phyloP scores from a whole-genome alignment of 2,797 vertebrate species.

The Liasis olivaceus region DNA sequence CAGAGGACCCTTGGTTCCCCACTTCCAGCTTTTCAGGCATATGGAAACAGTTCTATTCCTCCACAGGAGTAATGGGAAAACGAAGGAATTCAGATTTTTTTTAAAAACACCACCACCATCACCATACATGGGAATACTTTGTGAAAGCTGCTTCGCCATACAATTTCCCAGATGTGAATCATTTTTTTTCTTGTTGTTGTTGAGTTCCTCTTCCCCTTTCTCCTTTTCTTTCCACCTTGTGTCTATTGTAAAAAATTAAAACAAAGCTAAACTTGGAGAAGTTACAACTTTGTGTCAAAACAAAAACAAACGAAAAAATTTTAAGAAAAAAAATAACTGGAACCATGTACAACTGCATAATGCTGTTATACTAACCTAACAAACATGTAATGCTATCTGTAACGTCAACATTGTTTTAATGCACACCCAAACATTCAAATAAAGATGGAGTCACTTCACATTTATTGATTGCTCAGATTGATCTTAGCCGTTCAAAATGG shows the following conservation, averaged over 20 bases:
- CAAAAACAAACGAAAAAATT: conserved; percentile 33
- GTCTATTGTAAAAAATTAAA: conserved; percentile 73
- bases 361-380: conserved; percentile 76
- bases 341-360: conserved; percentile 77
- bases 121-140: conserved; percentile 7
- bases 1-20: neutral
- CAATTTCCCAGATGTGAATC: conserved; percentile 68
- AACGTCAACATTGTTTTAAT: conserved; percentile 84
- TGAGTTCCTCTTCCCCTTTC: neutral
- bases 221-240: conserved; percentile 72
- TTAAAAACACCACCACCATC: neutral
- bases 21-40: conserved; percentile 46
- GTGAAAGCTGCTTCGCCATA: conserved; percentile 68
- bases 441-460: conserved; percentile 80
- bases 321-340: conserved; percentile 61
- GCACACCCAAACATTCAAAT: conserved; percentile 86
- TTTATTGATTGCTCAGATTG: neutral
- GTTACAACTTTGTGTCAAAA: conserved; percentile 68
- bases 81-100: conserved; percentile 58
- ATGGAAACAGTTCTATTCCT: conserved; percentile 58
- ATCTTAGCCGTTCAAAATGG: neutral
- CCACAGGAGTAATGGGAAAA: conserved; percentile 62
- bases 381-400: conserved; percentile 81
- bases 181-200: neutral
- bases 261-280: conserved; percentile 54